Conservation (phyloP, 2,113 vertebrate genomes). For the Microcebus lehilahytsara region DNA sequence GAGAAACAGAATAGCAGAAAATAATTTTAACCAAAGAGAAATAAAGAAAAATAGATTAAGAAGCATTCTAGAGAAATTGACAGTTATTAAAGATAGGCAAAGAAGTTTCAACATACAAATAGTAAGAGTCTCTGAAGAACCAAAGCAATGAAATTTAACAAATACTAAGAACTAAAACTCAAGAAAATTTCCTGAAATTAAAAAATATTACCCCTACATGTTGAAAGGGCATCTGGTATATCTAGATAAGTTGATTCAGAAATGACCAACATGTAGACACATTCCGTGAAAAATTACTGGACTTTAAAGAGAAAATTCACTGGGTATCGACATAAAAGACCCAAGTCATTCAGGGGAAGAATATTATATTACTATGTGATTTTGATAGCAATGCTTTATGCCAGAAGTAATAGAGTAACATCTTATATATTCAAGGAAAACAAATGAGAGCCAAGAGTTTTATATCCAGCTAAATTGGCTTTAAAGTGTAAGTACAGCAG, state of each 20-base stretch:
- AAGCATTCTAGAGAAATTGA: background rate
- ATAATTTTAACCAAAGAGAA: background rate
- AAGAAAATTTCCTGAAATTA: background rate
- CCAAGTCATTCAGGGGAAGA: background rate
- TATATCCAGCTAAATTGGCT: background rate
- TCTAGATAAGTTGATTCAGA: background rate
- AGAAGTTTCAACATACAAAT: background rate
- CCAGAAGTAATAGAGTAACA: background rate
- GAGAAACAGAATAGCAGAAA: background rate
- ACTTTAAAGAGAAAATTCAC: background rate
- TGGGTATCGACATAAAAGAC: background rate
- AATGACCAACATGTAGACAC: background rate
- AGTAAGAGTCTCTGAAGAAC: background rate
- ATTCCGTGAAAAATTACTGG: background rate
- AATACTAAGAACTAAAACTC: background rate
- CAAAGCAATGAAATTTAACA: background rate
- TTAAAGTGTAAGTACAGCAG: background rate
- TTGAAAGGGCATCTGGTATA: background rate
- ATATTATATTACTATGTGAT: background rate
- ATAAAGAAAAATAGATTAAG: background rate
- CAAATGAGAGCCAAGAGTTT: background rate
- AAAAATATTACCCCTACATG: background rate
- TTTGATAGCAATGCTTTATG: background rate
- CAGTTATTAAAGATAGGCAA: background rate
- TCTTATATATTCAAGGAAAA: background rate